Conservation (phyloP, 1,140 invertebrate species). For the Ephestia elutella region DNA sequence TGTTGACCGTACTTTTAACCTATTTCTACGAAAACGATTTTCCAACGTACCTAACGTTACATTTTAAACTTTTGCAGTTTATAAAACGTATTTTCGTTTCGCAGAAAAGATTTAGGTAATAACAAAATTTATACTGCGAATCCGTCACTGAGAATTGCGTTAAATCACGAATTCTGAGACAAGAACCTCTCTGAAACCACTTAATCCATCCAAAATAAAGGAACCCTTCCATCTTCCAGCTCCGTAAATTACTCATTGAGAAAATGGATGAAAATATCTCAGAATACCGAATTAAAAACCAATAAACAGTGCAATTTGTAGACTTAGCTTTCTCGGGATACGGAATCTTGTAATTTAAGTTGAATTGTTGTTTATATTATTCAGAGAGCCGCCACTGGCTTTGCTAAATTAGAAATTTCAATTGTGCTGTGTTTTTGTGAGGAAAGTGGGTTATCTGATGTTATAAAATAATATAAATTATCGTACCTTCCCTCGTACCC, state of each 20-base stretch:
- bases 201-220: slow-evolving; percentile 42
- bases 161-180: slow-evolving; percentile 5
- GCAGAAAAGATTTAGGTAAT: not conserved
- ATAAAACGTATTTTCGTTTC: not conserved
- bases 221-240: slow-evolving; percentile 11
- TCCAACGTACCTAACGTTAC: too few relatives aligned
- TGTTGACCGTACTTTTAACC: too few relatives aligned
- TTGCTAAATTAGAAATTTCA: not conserved
- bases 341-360: not conserved
- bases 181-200: slow-evolving; percentile 23
- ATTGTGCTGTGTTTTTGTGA: not conserved
- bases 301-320: not conserved
- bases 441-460: not conserved
- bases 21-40: not conserved
- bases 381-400: not conserved
- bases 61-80: not conserved
- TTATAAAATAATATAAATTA: too few relatives aligned
- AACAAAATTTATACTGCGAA: not conserved
- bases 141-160: too few relatives aligned
- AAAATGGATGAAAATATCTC: slow-evolving; percentile 13
- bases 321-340: not conserved
- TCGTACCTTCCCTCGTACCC: too few relatives aligned
- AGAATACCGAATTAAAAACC: slow-evolving; percentile 10
- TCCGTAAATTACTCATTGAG: slow-evolving; percentile 22
- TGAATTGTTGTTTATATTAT: not conserved